Base-by-base conservation (phyloP, 2,797 vertebrate genomes). In the Pelobates cultripes region DNA sequence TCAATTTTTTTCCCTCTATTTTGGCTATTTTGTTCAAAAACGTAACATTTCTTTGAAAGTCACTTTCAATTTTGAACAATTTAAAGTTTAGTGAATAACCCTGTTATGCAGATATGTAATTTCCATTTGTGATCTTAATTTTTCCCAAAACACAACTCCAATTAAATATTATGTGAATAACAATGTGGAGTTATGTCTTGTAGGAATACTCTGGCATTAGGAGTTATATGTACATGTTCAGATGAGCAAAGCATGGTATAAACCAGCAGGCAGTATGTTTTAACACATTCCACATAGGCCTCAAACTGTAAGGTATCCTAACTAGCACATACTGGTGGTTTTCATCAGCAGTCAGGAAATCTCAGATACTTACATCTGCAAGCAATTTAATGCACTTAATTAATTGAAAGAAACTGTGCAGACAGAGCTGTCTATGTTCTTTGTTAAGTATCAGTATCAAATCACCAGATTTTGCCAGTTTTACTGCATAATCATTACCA, bases 401-500 rank as follows among this genome's bases (percentile, higher is more conserved):
- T 70, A 15, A 81, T 75, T 70, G 28, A 70, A 64, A 41, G 28
- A 81, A 70, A 57, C 41, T 68, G 44, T 81, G 70, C 55, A 73
- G 63, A 68, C 13, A 81, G 15, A 45, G 17, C 55, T 14, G 10
- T 42, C 45, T 80, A 73, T 74, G 75, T 78, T 70, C 15, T 57
- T 67, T 74, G 43, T 75, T 71, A 61, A 41, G 41, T 80, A 75
- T 75, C 47, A 53, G 43, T 28, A 28, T 80, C 12, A 45, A n/a
- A 47, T n/a, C 57, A 42, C 72, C n/a, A 75, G 66, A 63, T 5
- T 75, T 76, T 70, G 73, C 55, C 57, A 81, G 53, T 60, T 57
- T 61, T 70, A 70, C 41, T 17, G 42, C 42, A 45, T 76, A 76
- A 81, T 81, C 69, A 43, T 28, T 81, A 76, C 55, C 80, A 81